These are phyloP conservation scores for Meandrusa payeni DNA, from an alignment of 2,888 invertebrate species.

Conservation along the genomic window DNA sequence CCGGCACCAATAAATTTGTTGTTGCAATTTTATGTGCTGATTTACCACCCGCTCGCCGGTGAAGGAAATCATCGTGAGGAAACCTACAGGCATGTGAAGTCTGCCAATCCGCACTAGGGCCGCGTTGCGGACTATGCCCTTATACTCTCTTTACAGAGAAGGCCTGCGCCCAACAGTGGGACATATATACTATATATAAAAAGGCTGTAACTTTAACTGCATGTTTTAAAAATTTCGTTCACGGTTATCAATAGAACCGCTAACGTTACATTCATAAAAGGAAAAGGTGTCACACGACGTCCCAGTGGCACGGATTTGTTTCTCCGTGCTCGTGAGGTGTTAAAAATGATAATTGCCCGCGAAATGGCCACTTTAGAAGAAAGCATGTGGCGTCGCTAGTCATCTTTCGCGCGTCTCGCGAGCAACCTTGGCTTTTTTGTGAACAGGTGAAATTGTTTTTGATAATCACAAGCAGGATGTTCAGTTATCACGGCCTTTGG, in stretches of 20 bases:
- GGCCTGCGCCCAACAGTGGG: too few species aligned
- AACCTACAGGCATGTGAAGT: too few species aligned
- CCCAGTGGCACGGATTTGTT: conserved; percentile 51
- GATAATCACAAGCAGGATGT: conserved; percentile 6
- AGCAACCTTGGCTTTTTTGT: conserved; percentile 35
- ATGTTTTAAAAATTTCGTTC: neutral
- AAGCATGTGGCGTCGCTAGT: conserved; percentile 54
- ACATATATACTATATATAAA: too few species aligned
- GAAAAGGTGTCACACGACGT: conserved; percentile 47
- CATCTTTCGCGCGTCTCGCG: conserved; percentile 34
- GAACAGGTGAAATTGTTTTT: conserved; percentile 2
- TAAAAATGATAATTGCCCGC: conserved; percentile 61
- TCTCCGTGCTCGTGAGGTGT: conserved; percentile 51
- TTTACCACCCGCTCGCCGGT: too few species aligned
- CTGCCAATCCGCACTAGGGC: too few species aligned
- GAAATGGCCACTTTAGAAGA: conserved; percentile 47
- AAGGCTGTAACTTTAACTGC: too few species aligned
- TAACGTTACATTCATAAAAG: conserved; percentile 21
- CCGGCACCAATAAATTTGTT: too few species aligned
- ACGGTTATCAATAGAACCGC: conserved; percentile 16
- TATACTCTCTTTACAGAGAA: too few species aligned
- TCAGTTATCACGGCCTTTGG: conserved; percentile 1
- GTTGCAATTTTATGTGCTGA: too few species aligned
- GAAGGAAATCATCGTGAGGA: too few species aligned
- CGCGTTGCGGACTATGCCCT: too few species aligned